These are phyloP conservation scores for Caenorhabditis panamensis DNA, from an alignment of 2,888 invertebrate species.

Conservation along the genomic window DNA sequence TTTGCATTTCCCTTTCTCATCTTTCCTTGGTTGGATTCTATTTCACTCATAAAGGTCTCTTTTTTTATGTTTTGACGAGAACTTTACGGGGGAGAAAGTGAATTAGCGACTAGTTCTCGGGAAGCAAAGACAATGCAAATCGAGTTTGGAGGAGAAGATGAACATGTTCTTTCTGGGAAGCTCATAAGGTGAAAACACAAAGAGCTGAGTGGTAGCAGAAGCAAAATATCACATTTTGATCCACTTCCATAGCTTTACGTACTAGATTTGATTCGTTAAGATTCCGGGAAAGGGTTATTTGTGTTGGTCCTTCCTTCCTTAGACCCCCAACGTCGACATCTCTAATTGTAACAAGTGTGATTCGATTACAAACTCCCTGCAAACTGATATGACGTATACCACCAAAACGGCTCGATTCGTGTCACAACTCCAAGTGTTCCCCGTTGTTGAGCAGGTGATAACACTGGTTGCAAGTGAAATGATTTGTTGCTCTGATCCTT, in stretches of 20 bases:
- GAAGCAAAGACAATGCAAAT: conserved; percentile 1
- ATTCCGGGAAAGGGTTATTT: no score
- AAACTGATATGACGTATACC: no score
- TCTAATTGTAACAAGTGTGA: no score
- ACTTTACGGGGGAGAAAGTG: neutral
- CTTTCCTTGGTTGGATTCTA: no score
- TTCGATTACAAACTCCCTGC: no score
- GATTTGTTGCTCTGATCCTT: neutral
- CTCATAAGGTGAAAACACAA: neutral
- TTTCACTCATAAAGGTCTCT: conserved; percentile 1
- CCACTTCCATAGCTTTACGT: no score
- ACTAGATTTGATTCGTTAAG: no score
- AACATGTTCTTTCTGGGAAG: neutral
- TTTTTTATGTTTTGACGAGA: neutral
- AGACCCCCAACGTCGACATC: no score
- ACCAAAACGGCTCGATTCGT: neutral
- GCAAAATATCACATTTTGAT: no score
- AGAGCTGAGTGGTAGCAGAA: no score
- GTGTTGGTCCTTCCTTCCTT: no score
- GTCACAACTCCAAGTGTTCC: neutral
- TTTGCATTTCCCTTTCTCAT: conserved; percentile 29
- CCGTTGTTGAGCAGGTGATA: neutral
- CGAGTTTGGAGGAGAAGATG: neutral
- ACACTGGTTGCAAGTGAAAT: neutral
- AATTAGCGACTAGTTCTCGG: conserved; percentile 1